These are phyloP conservation scores for Mythimna vitellina DNA, from an alignment of 2,888 invertebrate genomes.

Conservation along the genomic window DNA sequence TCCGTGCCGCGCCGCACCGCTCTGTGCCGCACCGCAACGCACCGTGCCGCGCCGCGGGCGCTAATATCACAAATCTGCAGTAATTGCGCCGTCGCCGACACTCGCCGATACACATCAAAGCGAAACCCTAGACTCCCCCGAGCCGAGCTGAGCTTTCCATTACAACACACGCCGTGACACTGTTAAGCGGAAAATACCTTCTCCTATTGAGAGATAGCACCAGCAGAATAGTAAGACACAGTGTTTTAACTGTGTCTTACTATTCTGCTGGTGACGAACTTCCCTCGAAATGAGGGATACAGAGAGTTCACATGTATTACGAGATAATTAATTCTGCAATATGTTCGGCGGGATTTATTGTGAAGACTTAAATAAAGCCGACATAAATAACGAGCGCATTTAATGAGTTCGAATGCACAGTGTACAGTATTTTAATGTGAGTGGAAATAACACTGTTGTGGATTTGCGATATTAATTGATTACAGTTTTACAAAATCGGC, in stretches of 20 bases:
- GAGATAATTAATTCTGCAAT: slow-evolving; percentile 46
- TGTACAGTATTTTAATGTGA: background rate
- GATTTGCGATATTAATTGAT: background rate
- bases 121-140: slow-evolving; percentile 23
- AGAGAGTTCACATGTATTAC: slow-evolving; percentile 30
- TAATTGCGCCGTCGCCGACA: slow-evolving; percentile 57
- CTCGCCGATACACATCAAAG: slow-evolving; percentile 52
- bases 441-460: background rate
- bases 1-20: background rate
- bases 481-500: slow-evolving; percentile 9
- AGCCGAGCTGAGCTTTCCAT: slow-evolving; percentile 29
- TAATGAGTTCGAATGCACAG: slow-evolving; percentile 3
- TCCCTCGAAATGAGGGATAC: slow-evolving; percentile 18
- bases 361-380: slow-evolving; percentile 20
- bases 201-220: slow-evolving; percentile 7
- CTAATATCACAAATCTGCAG: slow-evolving; percentile 62
- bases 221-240: too few relatives aligned
- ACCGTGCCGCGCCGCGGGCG: slow-evolving; percentile 40
- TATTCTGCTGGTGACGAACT: background rate
- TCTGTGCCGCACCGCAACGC: background rate
- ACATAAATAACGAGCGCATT: slow-evolving; percentile 14
- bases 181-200: slow-evolving; percentile 14
- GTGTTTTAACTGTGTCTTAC: slow-evolving; percentile 24
- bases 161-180: slow-evolving; percentile 15
- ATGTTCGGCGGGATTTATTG: slow-evolving; percentile 33